Evolutionary conservation across 2,888 invertebrate genomes (phyloP), one percentile per base, ranked within the genome.

Genomic region (Sinohyriopsis cumingii): DNA sequence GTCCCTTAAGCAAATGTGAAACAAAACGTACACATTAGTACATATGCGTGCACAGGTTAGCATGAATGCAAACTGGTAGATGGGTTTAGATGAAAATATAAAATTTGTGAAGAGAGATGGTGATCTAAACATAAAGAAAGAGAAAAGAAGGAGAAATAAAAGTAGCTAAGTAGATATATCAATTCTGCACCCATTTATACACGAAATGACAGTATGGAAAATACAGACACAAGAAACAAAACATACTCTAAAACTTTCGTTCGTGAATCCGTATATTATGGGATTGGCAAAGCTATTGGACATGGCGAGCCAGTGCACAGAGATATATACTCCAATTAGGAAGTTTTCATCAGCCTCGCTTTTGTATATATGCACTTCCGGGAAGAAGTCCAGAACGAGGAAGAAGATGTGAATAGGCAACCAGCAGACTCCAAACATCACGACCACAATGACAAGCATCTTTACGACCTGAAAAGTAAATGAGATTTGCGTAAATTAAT

Each of bases 231-330:
- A 15, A 45, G 45, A 45, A 45, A 45, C 45, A 53, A 61, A 59
- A 78, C 88, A 78, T 75, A 89, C 89, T 82, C 87, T 81, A 73
- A 89, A 89, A 64, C 87, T 88, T 75, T 89, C 88, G 72, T 89
- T 89, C 68, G 88, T 86, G 78, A 89, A 89, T 45, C 89, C 86
- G 68, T 89, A 89, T 45, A 89, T 87, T 54, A 89, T 86, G 33
- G 89, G 88, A 75, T 89, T 89, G 22, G 86, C 87, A 71, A 88
- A 89, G 67, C 88, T 88, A 76, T 89, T 89, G 25, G 88, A 86
- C 88, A 89, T 89, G 57, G 89, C 89, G 59, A 89, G 76, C 88
- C 88, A 88, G 69, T 89, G 88, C 54, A 82, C 85, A 33, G 80
- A 73, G 63, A 84, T 83, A 75, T 86, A 89, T 19, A 88, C 65